A percentile compares a stretch with the other conserved stretches of the same genome.
These are phyloP conservation scores for Burhinus oedicnemus DNA, from an alignment of 2,113 vertebrate species.

Conservation along the genomic window DNA sequence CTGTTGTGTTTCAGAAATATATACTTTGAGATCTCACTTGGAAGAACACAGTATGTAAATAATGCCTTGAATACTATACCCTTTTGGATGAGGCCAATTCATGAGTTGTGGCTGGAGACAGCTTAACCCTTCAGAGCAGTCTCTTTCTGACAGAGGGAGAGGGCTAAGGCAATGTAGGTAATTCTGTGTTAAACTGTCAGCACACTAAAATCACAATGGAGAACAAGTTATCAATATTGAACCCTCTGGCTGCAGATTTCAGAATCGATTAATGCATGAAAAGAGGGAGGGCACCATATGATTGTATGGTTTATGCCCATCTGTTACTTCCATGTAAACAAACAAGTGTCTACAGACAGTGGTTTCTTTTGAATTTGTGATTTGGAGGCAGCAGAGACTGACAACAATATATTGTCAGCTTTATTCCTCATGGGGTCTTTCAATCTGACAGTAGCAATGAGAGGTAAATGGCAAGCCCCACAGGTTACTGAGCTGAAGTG, in stretches of 20 bases:
- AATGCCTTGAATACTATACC: not conserved
- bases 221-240: not conserved
- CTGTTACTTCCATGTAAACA: not conserved
- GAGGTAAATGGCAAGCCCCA: not conserved
- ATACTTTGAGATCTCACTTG: not conserved
- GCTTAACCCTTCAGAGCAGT: not conserved
- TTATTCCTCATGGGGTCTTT: not conserved
- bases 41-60: not conserved
- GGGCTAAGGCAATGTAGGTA: not conserved
- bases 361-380: not conserved
- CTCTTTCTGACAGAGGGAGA: not conserved
- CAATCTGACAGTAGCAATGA: not conserved
- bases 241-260: not conserved
- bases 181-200: not conserved
- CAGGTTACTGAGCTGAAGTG: not conserved
- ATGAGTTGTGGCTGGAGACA: not conserved
- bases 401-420: not conserved
- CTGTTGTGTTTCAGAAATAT: not conserved
- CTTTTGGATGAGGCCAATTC: not conserved
- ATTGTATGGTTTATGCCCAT: not conserved
- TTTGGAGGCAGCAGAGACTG: not conserved
- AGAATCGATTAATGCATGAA: not conserved
- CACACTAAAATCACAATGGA: not conserved
- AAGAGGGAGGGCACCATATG: not conserved
- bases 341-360: not conserved